Evolutionary conservation across 2,888 invertebrate species (phyloP).

Genomic region (Ochropleura plecta): DNA sequence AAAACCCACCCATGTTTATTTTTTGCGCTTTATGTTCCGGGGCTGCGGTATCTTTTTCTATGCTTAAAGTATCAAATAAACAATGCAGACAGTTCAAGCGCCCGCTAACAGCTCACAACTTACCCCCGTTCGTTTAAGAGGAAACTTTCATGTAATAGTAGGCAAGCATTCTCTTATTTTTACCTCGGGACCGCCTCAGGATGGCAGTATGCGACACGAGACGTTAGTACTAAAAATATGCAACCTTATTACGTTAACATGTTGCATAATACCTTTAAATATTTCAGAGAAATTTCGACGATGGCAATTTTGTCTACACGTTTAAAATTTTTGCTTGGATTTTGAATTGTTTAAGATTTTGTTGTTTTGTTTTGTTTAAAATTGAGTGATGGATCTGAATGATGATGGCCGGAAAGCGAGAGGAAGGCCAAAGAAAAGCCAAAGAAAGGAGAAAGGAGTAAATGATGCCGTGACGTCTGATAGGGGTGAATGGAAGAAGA

Average conservation of each 20-base stretch:
- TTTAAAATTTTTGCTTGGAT: not conserved
- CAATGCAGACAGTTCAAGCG: not conserved
- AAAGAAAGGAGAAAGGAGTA: too few relatives aligned
- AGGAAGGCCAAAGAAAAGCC: too few relatives aligned
- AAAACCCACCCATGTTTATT: too few relatives aligned
- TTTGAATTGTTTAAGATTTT: constrained; percentile 8
- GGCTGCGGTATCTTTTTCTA: too few relatives aligned
- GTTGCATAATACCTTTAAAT: constrained; percentile 25
- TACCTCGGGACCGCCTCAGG: constrained; percentile 56
- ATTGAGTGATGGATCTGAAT: too few relatives aligned
- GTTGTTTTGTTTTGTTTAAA: too few relatives aligned
- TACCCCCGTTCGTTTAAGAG: constrained; percentile 36
- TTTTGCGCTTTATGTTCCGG: too few relatives aligned
- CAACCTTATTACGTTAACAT: constrained; percentile 25
- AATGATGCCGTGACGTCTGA: too few relatives aligned
- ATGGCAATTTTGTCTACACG: constrained; percentile 7
- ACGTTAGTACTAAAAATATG: constrained; percentile 50
- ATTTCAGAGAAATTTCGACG: constrained; percentile 7
- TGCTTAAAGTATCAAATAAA: not conserved
- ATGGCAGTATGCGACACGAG: constrained; percentile 44
- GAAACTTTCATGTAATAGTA: constrained; percentile 69
- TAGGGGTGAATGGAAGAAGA: too few relatives aligned
- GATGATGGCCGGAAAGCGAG: too few relatives aligned
- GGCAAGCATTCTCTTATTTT: constrained; percentile 67
- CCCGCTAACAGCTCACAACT: constrained; percentile 38